Evolutionary conservation across 2,888 invertebrate species (phyloP).

Genomic region (Carpatolechia fugitivella): DNA sequence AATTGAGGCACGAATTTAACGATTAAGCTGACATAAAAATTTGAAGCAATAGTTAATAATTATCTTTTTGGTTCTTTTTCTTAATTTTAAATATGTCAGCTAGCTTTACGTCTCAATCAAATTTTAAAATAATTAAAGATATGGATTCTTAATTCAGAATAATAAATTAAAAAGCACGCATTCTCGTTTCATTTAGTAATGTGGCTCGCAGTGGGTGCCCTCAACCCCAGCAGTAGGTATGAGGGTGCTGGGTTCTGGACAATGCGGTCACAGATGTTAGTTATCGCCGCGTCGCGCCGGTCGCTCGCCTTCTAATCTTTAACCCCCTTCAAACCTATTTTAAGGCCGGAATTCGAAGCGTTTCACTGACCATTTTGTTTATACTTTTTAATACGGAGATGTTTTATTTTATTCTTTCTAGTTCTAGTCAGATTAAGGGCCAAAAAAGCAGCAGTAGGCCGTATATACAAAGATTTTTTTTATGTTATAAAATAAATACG

Average conservation of each 20-base stretch:
- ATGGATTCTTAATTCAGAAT: not conserved
- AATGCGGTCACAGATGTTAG: slow-evolving; percentile 68
- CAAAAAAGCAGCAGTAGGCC: too few relatives aligned
- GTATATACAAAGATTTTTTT: too few relatives aligned
- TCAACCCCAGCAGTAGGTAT: not conserved
- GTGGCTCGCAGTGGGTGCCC: not conserved
- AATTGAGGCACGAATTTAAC: too few relatives aligned
- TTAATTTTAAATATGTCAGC: not conserved
- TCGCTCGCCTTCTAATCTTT: slow-evolving; percentile 41
- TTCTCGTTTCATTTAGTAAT: not conserved
- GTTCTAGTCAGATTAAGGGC: too few relatives aligned
- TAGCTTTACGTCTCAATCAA: not conserved
- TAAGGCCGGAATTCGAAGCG: slow-evolving; percentile 5
- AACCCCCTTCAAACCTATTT: slow-evolving; percentile 35
- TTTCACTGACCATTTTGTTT: slow-evolving; percentile 12
- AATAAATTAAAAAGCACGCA: not conserved
- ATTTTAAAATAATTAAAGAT: not conserved
- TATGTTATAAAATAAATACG: too few relatives aligned
- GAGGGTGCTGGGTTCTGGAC: not conserved
- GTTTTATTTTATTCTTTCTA: not conserved
- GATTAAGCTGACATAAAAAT: too few relatives aligned
- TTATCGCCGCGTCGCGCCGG: slow-evolving; percentile 51
- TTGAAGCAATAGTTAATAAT: too few relatives aligned
- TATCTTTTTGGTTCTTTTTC: too few relatives aligned
- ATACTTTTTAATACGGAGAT: not conserved